Evolutionary conservation across 2,797 vertebrate genomes (phyloP), one percentile per base, ranked within the genome.

Genomic region (Parotocinclus haroldoi): DNA sequence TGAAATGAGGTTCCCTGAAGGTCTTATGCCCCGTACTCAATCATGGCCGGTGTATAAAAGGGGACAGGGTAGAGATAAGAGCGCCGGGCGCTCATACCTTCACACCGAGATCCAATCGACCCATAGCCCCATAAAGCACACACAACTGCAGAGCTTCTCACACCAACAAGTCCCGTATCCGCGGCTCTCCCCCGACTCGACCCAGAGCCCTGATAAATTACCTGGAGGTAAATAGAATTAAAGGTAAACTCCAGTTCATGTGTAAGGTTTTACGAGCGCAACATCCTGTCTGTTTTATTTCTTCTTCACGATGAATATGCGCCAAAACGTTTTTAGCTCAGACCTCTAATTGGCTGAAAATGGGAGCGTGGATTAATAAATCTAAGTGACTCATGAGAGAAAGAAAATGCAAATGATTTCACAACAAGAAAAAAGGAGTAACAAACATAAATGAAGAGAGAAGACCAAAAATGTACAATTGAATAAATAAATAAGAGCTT

Each of bases 81-180:
- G 76, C 63, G 77, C 76, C 69, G 69, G 62, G 68, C 42, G 52
- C 72, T 71, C 57, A 65, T 51, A 71, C 64, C 69, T 76, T 48
- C 52, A 64, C 53, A 59, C 45, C 53, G 50, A 68, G 60, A 48
- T 45, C 19, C 51, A 71, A 27, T 76, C 61, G 73, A 72, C 58
- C 63, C 61, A 71, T 69, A 70, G 58, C 7, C 49, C 78, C 73
- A 76, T 48, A 53, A 72, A 66, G 54, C 17, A 40, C 67, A 76
- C 62, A 66, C 80, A 84, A 58, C 68, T 80, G 82, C 65, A 58
- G 16, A 40, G 45, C 40, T 84, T 86, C 83, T 81, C 84, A 81
- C 78, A 71, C 45, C 49, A 65, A 12, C 27, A 36, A 38, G 49
- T 44, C 39, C 36, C 8, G 11, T 17, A 68, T 49, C 69, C 59